Evolutionary conservation across 1,140 invertebrate species (phyloP).

Genomic region (Maniola jurtina): DNA sequence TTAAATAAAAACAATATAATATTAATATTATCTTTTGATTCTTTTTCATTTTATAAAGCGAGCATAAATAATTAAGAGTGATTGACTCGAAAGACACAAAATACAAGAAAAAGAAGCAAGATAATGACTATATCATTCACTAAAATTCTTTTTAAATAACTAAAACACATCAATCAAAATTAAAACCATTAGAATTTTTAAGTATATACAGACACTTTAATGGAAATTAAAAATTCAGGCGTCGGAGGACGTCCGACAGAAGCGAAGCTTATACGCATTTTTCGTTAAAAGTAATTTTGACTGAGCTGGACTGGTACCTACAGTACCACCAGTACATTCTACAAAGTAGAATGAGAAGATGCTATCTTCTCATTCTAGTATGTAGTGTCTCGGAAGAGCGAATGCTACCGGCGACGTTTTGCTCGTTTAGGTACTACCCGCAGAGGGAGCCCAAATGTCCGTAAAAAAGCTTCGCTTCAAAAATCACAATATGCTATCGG

Average conservation of each 20-base stretch:
- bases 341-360: too few species aligned
- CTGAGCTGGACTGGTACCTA: too few species aligned
- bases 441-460: too few species aligned
- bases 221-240: slow-evolving; percentile 18
- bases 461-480: slow-evolving; percentile 19
- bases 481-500: slow-evolving; percentile 76
- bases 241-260: too few species aligned
- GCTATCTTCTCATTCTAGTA: too few species aligned
- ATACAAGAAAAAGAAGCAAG: slow-evolving; percentile 47
- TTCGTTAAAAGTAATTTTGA: too few species aligned
- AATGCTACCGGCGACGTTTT: too few species aligned
- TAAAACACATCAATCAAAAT: slow-evolving; percentile 46
- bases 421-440: too few species aligned
- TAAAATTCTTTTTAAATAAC: slow-evolving; percentile 52
- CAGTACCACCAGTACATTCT: too few species aligned
- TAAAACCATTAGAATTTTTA: slow-evolving; percentile 37
- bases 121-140: slow-evolving; percentile 37
- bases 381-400: too few species aligned
- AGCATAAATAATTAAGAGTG: slow-evolving; percentile 55
- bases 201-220: slow-evolving; percentile 40
- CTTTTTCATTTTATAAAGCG: slow-evolving; percentile 27
- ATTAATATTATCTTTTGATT: background rate
- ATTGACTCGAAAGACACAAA: slow-evolving; percentile 45
- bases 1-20: slow-evolving; percentile 28
- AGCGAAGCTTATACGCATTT: too few species aligned